A percentile compares a stretch with the other conserved stretches of the same genome.
phyloP scores from a whole-genome alignment of 92 coral and sea anemone species.

The Zoanthus solanderi region DNA sequence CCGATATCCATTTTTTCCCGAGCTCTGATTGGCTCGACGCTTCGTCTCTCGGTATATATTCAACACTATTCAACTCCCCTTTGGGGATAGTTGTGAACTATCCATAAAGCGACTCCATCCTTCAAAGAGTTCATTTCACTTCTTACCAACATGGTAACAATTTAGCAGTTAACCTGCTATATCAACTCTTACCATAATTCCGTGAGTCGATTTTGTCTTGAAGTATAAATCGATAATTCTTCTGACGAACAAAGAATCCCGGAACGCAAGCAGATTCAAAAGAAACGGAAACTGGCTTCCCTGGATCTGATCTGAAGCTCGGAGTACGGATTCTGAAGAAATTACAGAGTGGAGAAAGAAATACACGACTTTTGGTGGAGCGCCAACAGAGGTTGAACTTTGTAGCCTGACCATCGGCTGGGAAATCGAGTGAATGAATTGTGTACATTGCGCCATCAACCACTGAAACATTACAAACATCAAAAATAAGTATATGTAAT shows the following conservation, averaged over 20 bases:
- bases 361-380: conserved; percentile 66
- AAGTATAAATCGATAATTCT: conserved; percentile 78
- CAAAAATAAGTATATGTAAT: too few species aligned
- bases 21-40: too few species aligned
- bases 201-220: conserved; percentile 27
- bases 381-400: conserved; percentile 84
- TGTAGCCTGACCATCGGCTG: conserved; percentile 84
- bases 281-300: conserved; percentile 70
- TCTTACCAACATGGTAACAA: too few species aligned
- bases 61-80: too few species aligned
- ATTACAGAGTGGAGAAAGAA: conserved; percentile 64
- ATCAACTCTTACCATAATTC: conserved; percentile 18
- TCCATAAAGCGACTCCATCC: too few species aligned
- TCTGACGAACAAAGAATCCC: conserved; percentile 82
- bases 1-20: too few species aligned
- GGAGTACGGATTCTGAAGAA: conserved; percentile 65
- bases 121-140: too few species aligned
- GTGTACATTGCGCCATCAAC: conserved; percentile 74
- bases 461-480: conserved; percentile 48
- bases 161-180: not conserved
- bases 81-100: too few species aligned
- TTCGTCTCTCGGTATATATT: too few species aligned
- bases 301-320: conserved; percentile 17
- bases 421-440: conserved; percentile 80
- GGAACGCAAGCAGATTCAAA: conserved; percentile 84